Percentiles rank a stretch among this genome's conserved stretches.
Evolutionary conservation across 2,797 vertebrate genomes (phyloP).

Genomic region (Silurus aristotelis): DNA sequence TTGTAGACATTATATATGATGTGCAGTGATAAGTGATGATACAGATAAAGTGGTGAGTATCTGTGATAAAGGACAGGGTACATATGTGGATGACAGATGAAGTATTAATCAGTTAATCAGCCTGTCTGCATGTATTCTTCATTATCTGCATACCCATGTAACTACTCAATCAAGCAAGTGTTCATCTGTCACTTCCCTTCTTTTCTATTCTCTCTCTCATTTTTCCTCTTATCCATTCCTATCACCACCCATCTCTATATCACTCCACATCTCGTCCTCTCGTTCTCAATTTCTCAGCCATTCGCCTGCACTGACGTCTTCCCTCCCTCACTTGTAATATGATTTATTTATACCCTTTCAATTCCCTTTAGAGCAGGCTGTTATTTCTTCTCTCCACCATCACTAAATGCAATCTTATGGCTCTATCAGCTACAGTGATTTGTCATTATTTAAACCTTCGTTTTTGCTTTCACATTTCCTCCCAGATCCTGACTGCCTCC

Average conservation of each 20-base stretch:
- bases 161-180: constrained; percentile 39
- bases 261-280: constrained; percentile 43
- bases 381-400: constrained; percentile 59
- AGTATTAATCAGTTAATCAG: constrained; percentile 46
- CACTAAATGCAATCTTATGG: constrained; percentile 60
- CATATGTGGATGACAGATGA: constrained; percentile 29
- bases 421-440: constrained; percentile 60
- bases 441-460: constrained; percentile 58
- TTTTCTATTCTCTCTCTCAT: background rate
- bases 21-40: background rate
- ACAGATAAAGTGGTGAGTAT: background rate
- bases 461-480: constrained; percentile 43
- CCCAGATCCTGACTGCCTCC: constrained; percentile 44
- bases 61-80: background rate
- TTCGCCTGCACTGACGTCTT: constrained; percentile 44
- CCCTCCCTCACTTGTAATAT: constrained; percentile 55
- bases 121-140: constrained; percentile 43
- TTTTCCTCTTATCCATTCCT: constrained; percentile 25
- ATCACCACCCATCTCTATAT: constrained; percentile 31
- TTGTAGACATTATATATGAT: background rate
- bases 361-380: constrained; percentile 58
- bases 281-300: constrained; percentile 37
- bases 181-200: constrained; percentile 29
- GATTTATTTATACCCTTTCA: constrained; percentile 63
- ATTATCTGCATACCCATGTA: constrained; percentile 41